Conservation (phyloP, 2,113 vertebrate genomes). For the Oreochromis tanganicae region DNA sequence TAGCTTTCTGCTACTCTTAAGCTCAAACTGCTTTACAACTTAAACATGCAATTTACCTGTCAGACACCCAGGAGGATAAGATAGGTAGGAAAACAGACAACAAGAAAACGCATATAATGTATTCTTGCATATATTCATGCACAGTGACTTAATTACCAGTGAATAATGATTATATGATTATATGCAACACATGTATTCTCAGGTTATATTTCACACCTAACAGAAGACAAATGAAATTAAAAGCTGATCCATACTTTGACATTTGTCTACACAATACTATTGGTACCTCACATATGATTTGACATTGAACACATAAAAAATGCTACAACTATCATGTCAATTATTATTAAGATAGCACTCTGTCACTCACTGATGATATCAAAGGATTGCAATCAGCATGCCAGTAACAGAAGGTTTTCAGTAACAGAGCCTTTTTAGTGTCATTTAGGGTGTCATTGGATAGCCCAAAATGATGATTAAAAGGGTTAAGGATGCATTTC, state of each 20-base stretch:
- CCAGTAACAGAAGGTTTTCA: neutral
- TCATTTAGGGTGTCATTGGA: neutral
- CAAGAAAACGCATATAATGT: neutral
- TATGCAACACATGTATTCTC: neutral
- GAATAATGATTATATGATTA: neutral
- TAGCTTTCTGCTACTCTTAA: neutral
- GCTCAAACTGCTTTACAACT: neutral
- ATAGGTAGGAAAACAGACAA: neutral
- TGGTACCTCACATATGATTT: neutral
- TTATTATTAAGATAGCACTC: neutral
- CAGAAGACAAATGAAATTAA: neutral
- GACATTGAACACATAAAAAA: neutral
- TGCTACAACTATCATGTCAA: neutral
- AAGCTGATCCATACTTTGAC: neutral
- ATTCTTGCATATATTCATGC: neutral
- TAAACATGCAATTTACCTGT: neutral
- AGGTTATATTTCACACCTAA: neutral
- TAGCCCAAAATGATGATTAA: neutral
- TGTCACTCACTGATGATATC: neutral
- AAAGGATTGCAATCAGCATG: neutral
- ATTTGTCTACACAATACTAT: neutral
- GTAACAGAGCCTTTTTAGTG: neutral
- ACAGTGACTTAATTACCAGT: neutral
- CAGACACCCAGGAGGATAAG: accelerated
- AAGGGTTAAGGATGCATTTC: neutral